Conservation (phyloP, 2,888 invertebrate species). For the Drosophila mulleri region DNA sequence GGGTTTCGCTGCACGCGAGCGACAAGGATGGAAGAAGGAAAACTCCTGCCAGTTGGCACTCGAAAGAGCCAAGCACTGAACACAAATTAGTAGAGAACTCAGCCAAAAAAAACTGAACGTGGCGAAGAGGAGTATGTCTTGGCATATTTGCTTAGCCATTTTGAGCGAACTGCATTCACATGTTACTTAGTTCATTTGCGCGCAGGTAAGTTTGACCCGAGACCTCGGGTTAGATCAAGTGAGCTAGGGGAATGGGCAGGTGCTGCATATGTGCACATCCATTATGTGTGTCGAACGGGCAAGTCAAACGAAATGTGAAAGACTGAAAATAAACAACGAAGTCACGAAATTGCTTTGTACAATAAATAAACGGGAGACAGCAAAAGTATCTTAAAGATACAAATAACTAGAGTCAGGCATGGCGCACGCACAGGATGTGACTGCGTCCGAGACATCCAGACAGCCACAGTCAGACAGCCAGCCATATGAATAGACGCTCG, state of each 20-base stretch:
- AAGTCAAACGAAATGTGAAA: conserved; percentile 66
- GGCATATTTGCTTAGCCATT: conserved; percentile 69
- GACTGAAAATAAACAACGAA: conserved; percentile 67
- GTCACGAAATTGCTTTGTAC: conserved; percentile 79
- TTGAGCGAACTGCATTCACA: conserved; percentile 55
- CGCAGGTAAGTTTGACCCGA: conserved; percentile 7
- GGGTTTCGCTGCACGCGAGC: conserved; percentile 39
- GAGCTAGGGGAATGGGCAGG: conserved; percentile 18
- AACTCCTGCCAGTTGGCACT: conserved; percentile 26
- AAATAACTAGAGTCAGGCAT: conserved; percentile 59
- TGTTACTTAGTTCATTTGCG: conserved; percentile 19
- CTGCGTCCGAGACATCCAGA: conserved; percentile 27
- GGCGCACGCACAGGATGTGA: conserved; percentile 63
- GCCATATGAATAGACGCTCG: conserved; percentile 57
- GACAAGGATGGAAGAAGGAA: conserved; percentile 10
- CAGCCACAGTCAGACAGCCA: conserved; percentile 13
- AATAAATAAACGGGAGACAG: conserved; percentile 76
- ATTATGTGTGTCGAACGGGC: conserved; percentile 67
- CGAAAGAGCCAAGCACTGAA: conserved; percentile 45
- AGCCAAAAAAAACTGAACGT: conserved; percentile 10
- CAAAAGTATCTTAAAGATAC: conserved; percentile 80
- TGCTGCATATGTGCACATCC: conserved; percentile 49
- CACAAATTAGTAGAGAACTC: conserved; percentile 64
- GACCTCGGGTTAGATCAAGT: background rate
- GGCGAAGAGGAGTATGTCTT: conserved; percentile 51